A percentile compares a stretch with the other conserved stretches of the same genome.
These are phyloP conservation scores for Cuculus canorus DNA, from an alignment of 2,797 vertebrate species.

Conservation along the genomic window DNA sequence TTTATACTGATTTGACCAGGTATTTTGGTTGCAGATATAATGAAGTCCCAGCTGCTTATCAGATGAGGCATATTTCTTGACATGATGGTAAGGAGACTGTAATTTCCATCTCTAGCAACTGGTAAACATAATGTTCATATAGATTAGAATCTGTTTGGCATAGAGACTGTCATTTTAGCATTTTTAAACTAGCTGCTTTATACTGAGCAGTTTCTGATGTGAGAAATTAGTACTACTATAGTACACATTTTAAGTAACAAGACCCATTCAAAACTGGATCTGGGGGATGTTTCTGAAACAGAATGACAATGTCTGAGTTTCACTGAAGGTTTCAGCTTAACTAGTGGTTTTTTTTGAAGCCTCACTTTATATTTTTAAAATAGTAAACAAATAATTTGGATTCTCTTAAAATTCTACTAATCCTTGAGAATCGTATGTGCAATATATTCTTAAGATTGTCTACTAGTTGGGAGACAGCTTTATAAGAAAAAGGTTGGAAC, in stretches of 20 bases:
- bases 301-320: neutral
- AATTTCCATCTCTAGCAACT: neutral
- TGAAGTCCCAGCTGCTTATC: neutral
- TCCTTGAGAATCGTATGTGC: neutral
- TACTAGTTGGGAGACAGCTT: neutral
- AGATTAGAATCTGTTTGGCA: neutral
- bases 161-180: neutral
- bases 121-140: neutral
- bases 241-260: neutral
- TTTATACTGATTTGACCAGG: neutral
- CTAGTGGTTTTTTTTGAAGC: neutral
- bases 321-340: neutral
- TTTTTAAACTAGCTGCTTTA: neutral
- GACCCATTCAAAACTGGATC: neutral
- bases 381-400: neutral
- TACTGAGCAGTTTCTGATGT: neutral
- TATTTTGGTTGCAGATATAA: neutral
- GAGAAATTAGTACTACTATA: neutral
- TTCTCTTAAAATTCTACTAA: neutral
- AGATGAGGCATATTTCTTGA: neutral
- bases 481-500: neutral
- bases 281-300: neutral
- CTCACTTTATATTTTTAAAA: neutral
- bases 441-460: neutral
- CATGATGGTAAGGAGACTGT: neutral